phyloP scores from a whole-genome alignment of 2,888 invertebrate genomes.

The Luperina testacea region DNA sequence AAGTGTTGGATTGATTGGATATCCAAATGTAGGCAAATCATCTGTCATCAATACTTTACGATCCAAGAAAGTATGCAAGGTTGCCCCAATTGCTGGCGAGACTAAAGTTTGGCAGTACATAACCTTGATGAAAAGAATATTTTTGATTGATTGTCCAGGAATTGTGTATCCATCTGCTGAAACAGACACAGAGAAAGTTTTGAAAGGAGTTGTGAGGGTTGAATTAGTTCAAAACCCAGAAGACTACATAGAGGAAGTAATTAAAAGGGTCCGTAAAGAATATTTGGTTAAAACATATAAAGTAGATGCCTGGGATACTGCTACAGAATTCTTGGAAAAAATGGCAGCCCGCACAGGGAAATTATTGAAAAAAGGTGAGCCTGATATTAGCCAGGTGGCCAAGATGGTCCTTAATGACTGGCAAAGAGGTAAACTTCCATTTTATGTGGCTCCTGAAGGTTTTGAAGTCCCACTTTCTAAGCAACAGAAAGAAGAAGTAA shows the following conservation, averaged over 20 bases:
- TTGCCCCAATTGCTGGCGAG: slow-evolving; percentile 99
- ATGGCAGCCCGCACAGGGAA: slow-evolving; percentile 96
- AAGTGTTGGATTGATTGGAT: slow-evolving; percentile 99
- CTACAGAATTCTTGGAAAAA: slow-evolving; percentile 97
- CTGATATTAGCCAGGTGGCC: slow-evolving; percentile 96
- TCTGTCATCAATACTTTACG: slow-evolving; percentile 99
- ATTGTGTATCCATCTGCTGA: slow-evolving; percentile 99
- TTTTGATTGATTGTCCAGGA: slow-evolving; percentile 99
- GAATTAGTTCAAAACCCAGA: slow-evolving; percentile 98
- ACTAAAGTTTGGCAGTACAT: slow-evolving; percentile 99
- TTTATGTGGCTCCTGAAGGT: slow-evolving; percentile 96
- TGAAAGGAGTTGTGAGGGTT: slow-evolving; percentile 99
- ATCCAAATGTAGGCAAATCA: slow-evolving; percentile 99
- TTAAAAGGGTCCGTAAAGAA: slow-evolving; percentile 96
- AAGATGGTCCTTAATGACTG: slow-evolving; percentile 99
- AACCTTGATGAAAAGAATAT: slow-evolving; percentile 98
- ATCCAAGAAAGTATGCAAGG: slow-evolving; percentile 99
- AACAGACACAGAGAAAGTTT: slow-evolving; percentile 97
- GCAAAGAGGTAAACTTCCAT: slow-evolving; percentile 99
- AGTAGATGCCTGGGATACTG: slow-evolving; percentile 94
- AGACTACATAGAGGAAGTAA: slow-evolving; percentile 96
- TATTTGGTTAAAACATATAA: slow-evolving; percentile 98
- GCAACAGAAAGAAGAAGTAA: slow-evolving; percentile 71
- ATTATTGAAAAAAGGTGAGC: slow-evolving; percentile 98
- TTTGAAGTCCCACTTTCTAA: slow-evolving; percentile 93